phyloP scores from a whole-genome alignment of 2,113 vertebrate genomes.

The Aptenodytes forsteri region DNA sequence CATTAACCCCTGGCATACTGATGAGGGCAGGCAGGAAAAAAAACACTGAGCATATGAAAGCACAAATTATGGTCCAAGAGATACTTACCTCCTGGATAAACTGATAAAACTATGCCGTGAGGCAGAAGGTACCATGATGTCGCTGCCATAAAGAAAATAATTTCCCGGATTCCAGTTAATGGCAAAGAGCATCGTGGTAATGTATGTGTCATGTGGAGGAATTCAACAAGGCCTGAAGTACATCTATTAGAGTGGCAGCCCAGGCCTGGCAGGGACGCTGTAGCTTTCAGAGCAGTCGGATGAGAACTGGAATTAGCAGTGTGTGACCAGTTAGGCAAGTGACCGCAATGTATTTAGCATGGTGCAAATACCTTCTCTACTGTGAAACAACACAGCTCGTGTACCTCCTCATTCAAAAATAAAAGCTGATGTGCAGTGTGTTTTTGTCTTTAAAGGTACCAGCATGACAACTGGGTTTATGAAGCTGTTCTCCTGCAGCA shows the following conservation, averaged over 20 bases:
- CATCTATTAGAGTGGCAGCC: neutral
- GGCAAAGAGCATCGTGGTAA: neutral
- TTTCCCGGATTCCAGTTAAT: neutral
- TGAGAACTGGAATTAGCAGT: neutral
- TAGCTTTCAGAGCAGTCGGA: neutral
- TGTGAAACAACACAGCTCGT: neutral
- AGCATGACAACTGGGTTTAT: neutral
- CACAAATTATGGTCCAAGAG: neutral
- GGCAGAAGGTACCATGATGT: neutral
- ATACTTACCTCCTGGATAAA: neutral
- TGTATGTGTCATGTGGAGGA: neutral
- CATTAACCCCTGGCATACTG: constrained; percentile 11
- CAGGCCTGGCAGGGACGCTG: neutral
- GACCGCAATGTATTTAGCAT: neutral
- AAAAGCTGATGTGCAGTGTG: neutral
- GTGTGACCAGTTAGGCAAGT: neutral
- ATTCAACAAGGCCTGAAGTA: neutral
- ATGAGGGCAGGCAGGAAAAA: neutral
- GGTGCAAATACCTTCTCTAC: neutral
- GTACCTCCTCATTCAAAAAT: neutral
- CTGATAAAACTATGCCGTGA: neutral
- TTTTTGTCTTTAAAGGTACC: neutral
- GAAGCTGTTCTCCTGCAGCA: neutral
- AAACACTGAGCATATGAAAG: neutral
- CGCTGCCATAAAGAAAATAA: neutral